A percentile compares a stretch with the other conserved stretches of the same genome.
phyloP scores from a whole-genome alignment of 2,113 vertebrate genomes.

The Elephantulus edwardii region DNA sequence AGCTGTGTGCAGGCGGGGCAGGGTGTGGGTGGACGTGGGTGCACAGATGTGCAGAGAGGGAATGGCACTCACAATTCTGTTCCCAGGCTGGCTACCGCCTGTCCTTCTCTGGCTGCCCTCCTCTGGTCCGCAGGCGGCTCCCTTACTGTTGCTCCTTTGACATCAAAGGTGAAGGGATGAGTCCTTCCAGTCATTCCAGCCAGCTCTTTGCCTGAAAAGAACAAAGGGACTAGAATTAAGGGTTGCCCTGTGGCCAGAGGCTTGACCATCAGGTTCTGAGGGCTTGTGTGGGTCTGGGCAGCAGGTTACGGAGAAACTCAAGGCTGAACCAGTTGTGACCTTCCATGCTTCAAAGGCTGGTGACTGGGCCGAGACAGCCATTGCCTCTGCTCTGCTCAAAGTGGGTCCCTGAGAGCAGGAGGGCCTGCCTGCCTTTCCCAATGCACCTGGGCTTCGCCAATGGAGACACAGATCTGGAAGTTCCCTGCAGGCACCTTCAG shows the following conservation, averaged over 20 bases:
- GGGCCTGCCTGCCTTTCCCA: neutral
- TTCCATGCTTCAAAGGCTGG: too few relatives aligned
- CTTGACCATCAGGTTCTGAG: neutral
- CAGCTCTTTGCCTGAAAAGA: conserved; percentile 5
- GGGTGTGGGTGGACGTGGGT: neutral
- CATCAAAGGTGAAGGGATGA: neutral
- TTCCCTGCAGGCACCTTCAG: neutral
- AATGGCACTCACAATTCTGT: neutral
- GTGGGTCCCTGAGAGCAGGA: neutral
- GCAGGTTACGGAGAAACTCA: too few relatives aligned
- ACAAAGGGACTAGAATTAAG: neutral
- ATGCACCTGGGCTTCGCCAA: neutral
- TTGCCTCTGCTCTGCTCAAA: neutral
- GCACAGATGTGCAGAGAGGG: accelerated
- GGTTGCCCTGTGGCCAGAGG: neutral
- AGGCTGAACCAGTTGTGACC: too few relatives aligned
- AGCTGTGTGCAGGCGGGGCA: accelerated
- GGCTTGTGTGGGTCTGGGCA: neutral
- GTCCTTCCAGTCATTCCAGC: neutral
- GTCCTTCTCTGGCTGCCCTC: neutral
- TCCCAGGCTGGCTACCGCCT: too few relatives aligned
- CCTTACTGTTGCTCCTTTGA: neutral
- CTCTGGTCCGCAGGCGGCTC: neutral
- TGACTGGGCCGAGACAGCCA: neutral
- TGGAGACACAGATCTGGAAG: neutral